Evolutionary conservation across 2,888 invertebrate species (phyloP).

Genomic region (Zhuqinia jingwanae): DNA sequence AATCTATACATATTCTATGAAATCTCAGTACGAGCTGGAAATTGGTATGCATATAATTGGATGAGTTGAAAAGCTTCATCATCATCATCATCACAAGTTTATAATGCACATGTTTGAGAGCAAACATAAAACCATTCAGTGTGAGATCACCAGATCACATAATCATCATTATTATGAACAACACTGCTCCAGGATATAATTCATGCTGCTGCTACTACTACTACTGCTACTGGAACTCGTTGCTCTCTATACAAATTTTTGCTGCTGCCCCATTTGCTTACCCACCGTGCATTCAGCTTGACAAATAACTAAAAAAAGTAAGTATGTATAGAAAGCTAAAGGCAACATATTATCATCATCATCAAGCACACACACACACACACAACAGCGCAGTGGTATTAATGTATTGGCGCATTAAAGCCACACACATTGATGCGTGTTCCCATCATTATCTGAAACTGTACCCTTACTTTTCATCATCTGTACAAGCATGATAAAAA

Average conservation of each 20-base stretch:
- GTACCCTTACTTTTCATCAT: slow-evolving; percentile 32
- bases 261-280: slow-evolving; percentile 13
- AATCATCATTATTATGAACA: slow-evolving; percentile 57
- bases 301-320: slow-evolving; percentile 48
- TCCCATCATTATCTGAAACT: slow-evolving; percentile 45
- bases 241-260: not conserved
- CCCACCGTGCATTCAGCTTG: slow-evolving; percentile 46
- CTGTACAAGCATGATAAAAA: slow-evolving; percentile 38
- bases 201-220: too few species aligned
- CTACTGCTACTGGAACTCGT: slow-evolving; percentile 6
- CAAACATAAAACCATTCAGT: not conserved
- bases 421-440: slow-evolving; percentile 66
- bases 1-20: not conserved
- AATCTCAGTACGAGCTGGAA: slow-evolving; percentile 27
- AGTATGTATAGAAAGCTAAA: slow-evolving; percentile 22
- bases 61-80: slow-evolving; percentile 28
- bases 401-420: slow-evolving; percentile 16
- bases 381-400: not conserved
- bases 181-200: slow-evolving; percentile 62
- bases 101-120: slow-evolving; percentile 31
- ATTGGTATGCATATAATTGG: slow-evolving; percentile 31
- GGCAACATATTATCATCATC: slow-evolving; percentile 24
- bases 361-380: slow-evolving; percentile 15
- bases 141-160: slow-evolving; percentile 68
- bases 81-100: not conserved